Evolutionary conservation across 2,888 invertebrate genomes (phyloP), one percentile per base, ranked within the genome.

Genomic region (Hypena proboscidalis): DNA sequence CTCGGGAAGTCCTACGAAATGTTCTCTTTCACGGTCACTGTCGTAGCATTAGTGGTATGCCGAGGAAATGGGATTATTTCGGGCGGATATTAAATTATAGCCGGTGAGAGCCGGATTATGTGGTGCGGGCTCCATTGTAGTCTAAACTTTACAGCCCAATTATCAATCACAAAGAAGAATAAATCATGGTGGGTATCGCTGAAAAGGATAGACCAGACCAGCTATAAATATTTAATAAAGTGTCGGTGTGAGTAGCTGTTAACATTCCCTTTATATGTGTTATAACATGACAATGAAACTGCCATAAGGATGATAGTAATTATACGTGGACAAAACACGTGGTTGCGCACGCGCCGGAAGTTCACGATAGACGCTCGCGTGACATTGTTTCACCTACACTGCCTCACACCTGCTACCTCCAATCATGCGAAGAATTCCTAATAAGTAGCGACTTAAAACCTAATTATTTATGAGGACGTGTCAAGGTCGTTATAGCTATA

Each of bases 71-170:
- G 74, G 80, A 83, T 85, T 85, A 85, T 80, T 80, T 82, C 58
- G 81, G 77, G 77, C 90, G 90, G 90, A 90, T 90, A 89, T 90
- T 90, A 86, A 90, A 90, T 90, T 90, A 90, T 85, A 74, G 70
- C 66, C 78, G 77, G 81, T 81, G 77, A 77, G 74, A 73, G 75
- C 74, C 75, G 74, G 74, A 76, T 73, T 73, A 67, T 61, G 64
- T 57, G 77, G 80, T 87, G 85, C 85, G 86, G 88, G 87, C 64
- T 70, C 80, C 62, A 81, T 87, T 87, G 80, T 83, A 60, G 63
- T 41, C 46, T 38, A 53, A 56, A 63, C 38, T 75, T 76, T 77
- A 76, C 63, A 66, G 64, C 64, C 71, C 61, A 65, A 67, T 61
- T 70, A 71, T 70, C 57, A 57, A 59, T 59, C 48, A 67, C 42